Conservation (phyloP, 2,888 invertebrate species). For the Nezara viridula region DNA sequence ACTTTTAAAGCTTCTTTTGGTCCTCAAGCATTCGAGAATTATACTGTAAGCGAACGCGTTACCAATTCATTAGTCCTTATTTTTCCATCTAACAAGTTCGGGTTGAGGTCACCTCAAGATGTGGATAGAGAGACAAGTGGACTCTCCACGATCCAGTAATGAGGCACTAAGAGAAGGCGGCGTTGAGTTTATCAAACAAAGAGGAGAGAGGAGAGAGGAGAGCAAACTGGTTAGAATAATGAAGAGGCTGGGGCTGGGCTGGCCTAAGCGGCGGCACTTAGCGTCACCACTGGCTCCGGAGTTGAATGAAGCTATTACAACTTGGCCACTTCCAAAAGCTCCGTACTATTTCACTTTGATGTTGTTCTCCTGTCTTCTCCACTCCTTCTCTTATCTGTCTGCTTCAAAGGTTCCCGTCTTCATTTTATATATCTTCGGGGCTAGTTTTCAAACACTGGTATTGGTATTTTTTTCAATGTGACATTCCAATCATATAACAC, state of each 20-base stretch:
- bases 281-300: slow-evolving; percentile 1
- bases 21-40: neutral
- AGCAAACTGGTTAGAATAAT: slow-evolving; percentile 47
- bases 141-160: neutral
- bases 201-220: neutral
- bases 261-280: slow-evolving; percentile 33
- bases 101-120: neutral
- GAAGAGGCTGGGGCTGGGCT: neutral
- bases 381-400: neutral
- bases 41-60: neutral
- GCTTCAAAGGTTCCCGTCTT: neutral
- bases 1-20: too few relatives aligned
- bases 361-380: slow-evolving; percentile 21
- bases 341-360: slow-evolving; percentile 47
- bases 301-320: slow-evolving; percentile 50
- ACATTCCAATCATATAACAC: too few relatives aligned
- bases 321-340: slow-evolving; percentile 36
- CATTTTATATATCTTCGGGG: neutral
- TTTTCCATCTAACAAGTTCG: neutral
- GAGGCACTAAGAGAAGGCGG: neutral
- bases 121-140: neutral
- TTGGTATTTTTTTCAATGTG: neutral
- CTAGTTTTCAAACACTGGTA: neutral
- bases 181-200: neutral
- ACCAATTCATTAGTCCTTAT: neutral